phyloP scores from a whole-genome alignment of 2,113 vertebrate species.

The Ploceus nigricollis region DNA sequence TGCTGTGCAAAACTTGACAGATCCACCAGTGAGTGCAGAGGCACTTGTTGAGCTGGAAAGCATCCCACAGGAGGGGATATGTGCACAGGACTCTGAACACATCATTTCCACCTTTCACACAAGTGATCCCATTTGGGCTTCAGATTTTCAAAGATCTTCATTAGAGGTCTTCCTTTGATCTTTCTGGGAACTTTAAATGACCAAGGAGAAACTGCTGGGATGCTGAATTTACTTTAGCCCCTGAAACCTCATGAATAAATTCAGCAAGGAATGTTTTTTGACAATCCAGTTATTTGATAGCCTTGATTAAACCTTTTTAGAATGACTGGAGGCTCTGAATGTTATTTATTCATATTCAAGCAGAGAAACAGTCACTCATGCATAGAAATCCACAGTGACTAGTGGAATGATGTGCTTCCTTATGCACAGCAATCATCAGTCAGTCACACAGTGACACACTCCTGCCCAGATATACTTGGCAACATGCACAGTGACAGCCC shows the following conservation, averaged over 20 bases:
- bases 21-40: rapidly evolving
- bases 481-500: background rate
- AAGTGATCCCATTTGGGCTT: background rate
- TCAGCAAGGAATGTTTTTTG: background rate
- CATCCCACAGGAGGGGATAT: background rate
- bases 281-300: slow-evolving; percentile 44
- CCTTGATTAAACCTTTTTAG: slow-evolving; percentile 55
- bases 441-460: background rate
- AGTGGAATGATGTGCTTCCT: background rate
- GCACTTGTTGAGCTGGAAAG: background rate
- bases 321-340: slow-evolving; percentile 10
- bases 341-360: slow-evolving; percentile 41
- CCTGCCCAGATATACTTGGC: background rate
- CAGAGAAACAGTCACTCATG: slow-evolving; percentile 10
- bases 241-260: background rate
- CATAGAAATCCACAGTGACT: slow-evolving; percentile 18
- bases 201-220: background rate
- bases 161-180: background rate
- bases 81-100: background rate
- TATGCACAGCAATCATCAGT: slow-evolving; percentile 14
- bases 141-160: background rate
- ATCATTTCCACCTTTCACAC: background rate
- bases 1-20: background rate
- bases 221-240: background rate
- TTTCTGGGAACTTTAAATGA: background rate